Evolutionary conservation across 1,140 invertebrate species (phyloP), one percentile per base, ranked within the genome.

Genomic region (Rhizoglyphus robini): DNA sequence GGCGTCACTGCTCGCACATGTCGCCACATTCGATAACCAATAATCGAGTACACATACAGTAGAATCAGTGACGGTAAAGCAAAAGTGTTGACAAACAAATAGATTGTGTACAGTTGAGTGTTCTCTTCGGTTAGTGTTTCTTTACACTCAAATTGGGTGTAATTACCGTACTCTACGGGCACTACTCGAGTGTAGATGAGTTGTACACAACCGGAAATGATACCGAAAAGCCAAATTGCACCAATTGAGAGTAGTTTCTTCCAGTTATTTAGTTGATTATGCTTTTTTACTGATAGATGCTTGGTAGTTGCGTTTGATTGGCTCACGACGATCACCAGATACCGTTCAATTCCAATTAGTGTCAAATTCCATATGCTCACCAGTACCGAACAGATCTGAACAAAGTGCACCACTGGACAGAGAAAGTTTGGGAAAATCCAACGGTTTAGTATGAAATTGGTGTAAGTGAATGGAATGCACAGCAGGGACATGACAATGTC

Each of bases 41-140:
- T 75, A 48, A 76, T 73, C 4, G 75, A 70, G 68, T 81, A 81
- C 0, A 79, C 78, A 59, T 77, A 75, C 3, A 73, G 73, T 8
- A 81, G 73, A 23, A 77, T 74, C 13, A 74, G 38, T 48, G 81
- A 72, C 0, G 80, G 80, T n/a, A 81, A 70, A 13, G 76, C 69
- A 70, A 80, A 81, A 3, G 79, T 81, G n/a, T 78, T 58, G 2
- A 77, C 65, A 61, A 81, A 76, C 3, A 81, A 70, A 65, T 76
- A 71, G 11, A 79, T 72, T 0, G 78, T 79, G 71, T 80, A 63
- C n/a, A 54, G 13, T 57, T 36, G 4, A 4, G n/a, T 38, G 15
- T 25, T 51, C 11, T 25, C 5, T 13, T 69, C 65, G 4, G 65
- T 48, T 74, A 73, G 75, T 1, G 70, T 65, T 65, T 77, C 76